Percentiles rank a stretch among this genome's conserved stretches.
phyloP scores from a whole-genome alignment of 2,113 vertebrate species.

The Heteronetta atricapilla region DNA sequence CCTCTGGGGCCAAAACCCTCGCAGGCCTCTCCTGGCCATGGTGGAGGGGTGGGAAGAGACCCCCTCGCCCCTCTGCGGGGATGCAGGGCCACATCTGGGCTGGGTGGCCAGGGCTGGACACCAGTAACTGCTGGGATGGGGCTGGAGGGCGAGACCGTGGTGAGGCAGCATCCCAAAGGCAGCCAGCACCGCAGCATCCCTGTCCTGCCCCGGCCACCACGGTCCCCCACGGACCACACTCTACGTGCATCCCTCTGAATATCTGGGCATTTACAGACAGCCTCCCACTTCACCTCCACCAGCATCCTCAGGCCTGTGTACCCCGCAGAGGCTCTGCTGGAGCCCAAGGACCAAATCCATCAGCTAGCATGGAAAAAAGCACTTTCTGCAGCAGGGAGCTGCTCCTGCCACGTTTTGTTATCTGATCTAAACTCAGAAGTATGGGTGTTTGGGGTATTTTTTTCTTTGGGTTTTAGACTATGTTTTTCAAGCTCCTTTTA shows the following conservation, averaged over 20 bases:
- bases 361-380: background rate
- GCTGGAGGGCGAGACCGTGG: background rate
- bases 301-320: background rate
- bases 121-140: background rate
- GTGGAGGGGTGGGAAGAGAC: background rate
- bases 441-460: background rate
- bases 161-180: background rate
- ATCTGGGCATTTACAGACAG: background rate
- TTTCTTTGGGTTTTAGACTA: background rate
- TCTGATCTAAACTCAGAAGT: background rate
- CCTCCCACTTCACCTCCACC: background rate
- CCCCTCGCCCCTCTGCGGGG: accelerated
- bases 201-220: background rate
- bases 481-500: background rate
- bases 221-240: background rate
- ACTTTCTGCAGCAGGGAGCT: background rate
- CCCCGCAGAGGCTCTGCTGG: background rate
- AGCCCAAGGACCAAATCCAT: background rate
- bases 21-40: background rate
- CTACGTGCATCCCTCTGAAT: background rate
- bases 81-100: background rate
- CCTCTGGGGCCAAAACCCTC: background rate
- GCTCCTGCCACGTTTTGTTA: background rate
- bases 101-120: background rate
- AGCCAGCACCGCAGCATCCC: background rate